A percentile compares a stretch with the other conserved stretches of the same genome.
These are phyloP conservation scores for Drosophila barbarae DNA, from an alignment of 2,888 invertebrate species.

Conservation along the genomic window DNA sequence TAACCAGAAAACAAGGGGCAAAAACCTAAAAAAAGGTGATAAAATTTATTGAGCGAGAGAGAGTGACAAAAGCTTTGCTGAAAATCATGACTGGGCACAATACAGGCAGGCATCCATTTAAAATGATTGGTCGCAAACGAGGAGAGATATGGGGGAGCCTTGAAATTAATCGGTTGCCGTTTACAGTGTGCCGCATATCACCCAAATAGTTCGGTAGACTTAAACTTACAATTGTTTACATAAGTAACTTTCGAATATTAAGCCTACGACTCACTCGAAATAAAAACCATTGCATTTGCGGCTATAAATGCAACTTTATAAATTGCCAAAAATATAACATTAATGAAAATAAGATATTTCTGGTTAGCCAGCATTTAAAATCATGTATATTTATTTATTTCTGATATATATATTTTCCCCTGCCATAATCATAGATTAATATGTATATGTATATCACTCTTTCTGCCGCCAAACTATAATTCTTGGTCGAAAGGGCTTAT, in stretches of 20 bases:
- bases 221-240: background rate
- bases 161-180: conserved; percentile 9
- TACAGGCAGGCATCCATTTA: background rate
- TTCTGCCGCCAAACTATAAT: background rate
- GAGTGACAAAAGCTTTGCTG: conserved; percentile 18
- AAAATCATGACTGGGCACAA: conserved; percentile 18
- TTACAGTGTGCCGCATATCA: background rate
- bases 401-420: too few species aligned
- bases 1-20: background rate
- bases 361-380: too few species aligned
- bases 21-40: background rate
- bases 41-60: background rate
- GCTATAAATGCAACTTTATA: too few species aligned
- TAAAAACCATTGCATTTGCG: too few species aligned
- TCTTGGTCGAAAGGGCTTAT: background rate
- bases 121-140: background rate
- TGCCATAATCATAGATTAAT: background rate
- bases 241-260: background rate
- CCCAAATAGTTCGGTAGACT: background rate
- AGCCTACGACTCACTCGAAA: background rate
- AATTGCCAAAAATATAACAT: too few species aligned
- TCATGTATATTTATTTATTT: too few species aligned
- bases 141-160: background rate
- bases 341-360: too few species aligned
- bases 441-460: too few species aligned